Base-by-base conservation (phyloP, 2,888 invertebrate genomes). In the Cyaniris semiargus region DNA sequence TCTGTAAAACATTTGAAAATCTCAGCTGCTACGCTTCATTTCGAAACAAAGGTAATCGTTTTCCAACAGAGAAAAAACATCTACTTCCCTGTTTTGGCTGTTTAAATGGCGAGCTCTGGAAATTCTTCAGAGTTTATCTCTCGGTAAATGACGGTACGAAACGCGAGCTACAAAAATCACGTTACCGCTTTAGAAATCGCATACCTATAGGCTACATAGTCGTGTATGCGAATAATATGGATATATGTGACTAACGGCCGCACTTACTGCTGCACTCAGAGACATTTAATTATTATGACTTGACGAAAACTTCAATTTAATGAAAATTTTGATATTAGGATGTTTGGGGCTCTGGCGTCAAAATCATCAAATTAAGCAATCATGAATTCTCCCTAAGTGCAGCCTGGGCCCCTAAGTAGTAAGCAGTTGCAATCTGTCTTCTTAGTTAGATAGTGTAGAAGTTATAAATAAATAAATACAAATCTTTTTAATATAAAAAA, bases 1-100 rank as follows among this genome's bases (percentile, higher is more conserved):
- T 58, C 21, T 58, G 21, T n/a, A n/a, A 58, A 58, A 58, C 58
- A 21, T 31, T 66, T 66, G 15, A 15, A 66, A 66, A 60, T 23
- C 60, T 60, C 23, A 21, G 13, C 60, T 21, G 23, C 23, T 23
- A 23, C 23, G 23, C 23, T 60, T 23, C 21, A 60, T 60, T 60
- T 60, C 13, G 21, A 60, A 66, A 66, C 27, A 27, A 66, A 66
- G 66, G 27, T 27, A 31, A 66, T 66, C 15, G 15, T 15, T 15
- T 66, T 58, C 58, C 58, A 58, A 66, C 23, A 66, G 8, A 66
- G 21, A 27, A 66, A 27, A 66, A 66, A 66, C 66, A 66, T 66
- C 27, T 27, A 27, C 66, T 13, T 23, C 13, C 27, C 27, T 15
- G 66, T 27, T 66, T 66, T 66, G 27, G 66, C 66, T 27, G 66